A percentile compares a stretch with the other conserved stretches of the same genome.
These are phyloP conservation scores for Carcharodon carcharias DNA, from an alignment of 2,797 vertebrate species.

Conservation along the genomic window DNA sequence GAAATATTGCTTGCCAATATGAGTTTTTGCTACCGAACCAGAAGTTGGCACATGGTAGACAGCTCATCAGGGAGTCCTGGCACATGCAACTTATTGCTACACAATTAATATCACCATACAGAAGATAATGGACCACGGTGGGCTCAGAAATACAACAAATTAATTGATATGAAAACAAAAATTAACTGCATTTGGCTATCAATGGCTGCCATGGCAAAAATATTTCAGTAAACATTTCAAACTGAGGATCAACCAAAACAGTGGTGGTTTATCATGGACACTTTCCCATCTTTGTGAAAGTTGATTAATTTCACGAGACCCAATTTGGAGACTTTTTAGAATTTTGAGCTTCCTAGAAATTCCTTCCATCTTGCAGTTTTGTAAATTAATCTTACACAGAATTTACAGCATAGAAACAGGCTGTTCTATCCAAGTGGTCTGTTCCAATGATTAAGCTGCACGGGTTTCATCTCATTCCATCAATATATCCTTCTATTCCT, in stretches of 20 bases:
- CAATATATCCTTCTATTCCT: background rate
- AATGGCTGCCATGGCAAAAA: background rate
- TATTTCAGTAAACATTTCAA: background rate
- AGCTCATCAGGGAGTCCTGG: background rate
- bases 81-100: background rate
- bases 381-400: background rate
- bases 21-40: background rate
- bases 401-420: background rate
- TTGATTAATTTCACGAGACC: background rate
- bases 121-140: background rate
- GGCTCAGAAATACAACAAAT: background rate
- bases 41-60: background rate
- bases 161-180: background rate
- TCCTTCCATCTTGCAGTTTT: background rate
- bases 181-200: background rate
- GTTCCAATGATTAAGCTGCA: background rate
- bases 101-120: background rate
- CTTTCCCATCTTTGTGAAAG: background rate
- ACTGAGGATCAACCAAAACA: background rate
- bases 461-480: background rate
- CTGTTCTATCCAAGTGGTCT: background rate
- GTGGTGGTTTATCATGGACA: background rate
- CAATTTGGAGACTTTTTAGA: background rate
- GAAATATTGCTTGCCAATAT: background rate
- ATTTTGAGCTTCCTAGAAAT: background rate